Base-by-base conservation (phyloP, 2,888 invertebrate species). In the Cabera pusaria region DNA sequence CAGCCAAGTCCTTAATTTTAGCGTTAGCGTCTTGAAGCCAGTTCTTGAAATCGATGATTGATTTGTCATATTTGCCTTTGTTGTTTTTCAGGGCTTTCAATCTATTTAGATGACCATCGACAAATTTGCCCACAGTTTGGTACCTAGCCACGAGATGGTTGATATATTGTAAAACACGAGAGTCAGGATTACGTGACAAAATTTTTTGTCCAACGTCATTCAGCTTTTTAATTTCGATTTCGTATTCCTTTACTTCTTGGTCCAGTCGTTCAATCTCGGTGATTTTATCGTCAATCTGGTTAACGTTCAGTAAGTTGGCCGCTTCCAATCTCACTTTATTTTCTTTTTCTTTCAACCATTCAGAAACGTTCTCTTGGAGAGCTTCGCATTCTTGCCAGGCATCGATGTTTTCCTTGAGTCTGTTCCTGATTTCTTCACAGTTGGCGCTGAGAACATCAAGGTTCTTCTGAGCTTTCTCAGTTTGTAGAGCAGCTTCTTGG, bases 321-420 rank as follows among this genome's bases (percentile, higher is more conserved):
- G 94, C 93, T 79, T 96, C 96, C 16, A 90, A 74, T 64, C 96
- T 91, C 0, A 95, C 92, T 65, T 90, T 92, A 39, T 92, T 93
- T 81, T 97, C 97, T 45, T 93, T 93, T 31, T 94, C 94, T 67
- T 95, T 95, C 8, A 97, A 68, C 95, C 95, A 96, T 4, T 91
- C 90, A 0, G 93, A 91, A 1, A 96, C 90, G 44, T 91, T 91
- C 57, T 96, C 97, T 32, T 94, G 93, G 8, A 93, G 84, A 4
- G 88, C 81, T 67, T 97, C 97, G 69, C 97, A 97, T 49, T 93
- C 92, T 56, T 94, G 92, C 94, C 96, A 97, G 5, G 95, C 82
- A 12, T 90, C 91, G 5, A 95, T 93, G 56, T 95, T 94, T 51
- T 93, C 91, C 54, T 93, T 91, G 0, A 97, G 76, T 31, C 92